These are phyloP conservation scores for Zelleria hepariella DNA, from an alignment of 2,888 invertebrate species.

Conservation along the genomic window DNA sequence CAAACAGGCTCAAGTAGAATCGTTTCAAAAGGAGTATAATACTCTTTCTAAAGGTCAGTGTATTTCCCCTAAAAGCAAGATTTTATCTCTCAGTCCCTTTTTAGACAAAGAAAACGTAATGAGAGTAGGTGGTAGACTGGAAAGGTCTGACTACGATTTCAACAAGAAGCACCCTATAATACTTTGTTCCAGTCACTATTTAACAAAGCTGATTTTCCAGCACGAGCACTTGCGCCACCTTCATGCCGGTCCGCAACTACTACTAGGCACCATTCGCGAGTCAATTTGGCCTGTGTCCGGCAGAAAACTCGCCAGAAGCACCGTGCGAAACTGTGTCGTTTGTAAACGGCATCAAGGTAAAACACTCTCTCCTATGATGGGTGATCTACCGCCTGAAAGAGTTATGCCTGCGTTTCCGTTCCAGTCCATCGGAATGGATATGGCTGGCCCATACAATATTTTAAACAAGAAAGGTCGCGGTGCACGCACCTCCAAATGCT, in stretches of 20 bases:
- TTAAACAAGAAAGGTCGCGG: slow-evolving; percentile 5
- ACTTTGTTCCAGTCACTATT: not conserved
- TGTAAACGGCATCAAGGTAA: not conserved
- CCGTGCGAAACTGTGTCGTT: not conserved
- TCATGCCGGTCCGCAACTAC: not conserved
- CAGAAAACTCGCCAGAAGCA: not conserved
- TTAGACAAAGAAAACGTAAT: not conserved
- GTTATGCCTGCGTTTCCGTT: slow-evolving; percentile 10
- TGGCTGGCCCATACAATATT: slow-evolving; percentile 15
- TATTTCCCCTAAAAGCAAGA: not conserved
- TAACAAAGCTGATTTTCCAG: not conserved
- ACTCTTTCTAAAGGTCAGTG: not conserved
- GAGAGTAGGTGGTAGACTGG: not conserved
- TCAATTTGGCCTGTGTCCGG: not conserved
- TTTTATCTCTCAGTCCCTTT: not conserved
- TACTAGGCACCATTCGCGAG: not conserved
- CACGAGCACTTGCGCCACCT: not conserved
- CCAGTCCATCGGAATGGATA: slow-evolving; percentile 12
- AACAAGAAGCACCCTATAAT: not conserved
- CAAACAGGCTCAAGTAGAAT: not conserved
- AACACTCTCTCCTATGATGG: not conserved
- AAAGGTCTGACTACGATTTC: not conserved
- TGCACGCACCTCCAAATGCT: slow-evolving; percentile 13
- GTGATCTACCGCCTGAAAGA: slow-evolving; percentile 9
- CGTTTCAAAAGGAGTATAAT: not conserved